A percentile compares a stretch with the other conserved stretches of the same genome.
Conservation (phyloP, 1,140 invertebrate genomes). For the Caerostris extrusa region DNA sequence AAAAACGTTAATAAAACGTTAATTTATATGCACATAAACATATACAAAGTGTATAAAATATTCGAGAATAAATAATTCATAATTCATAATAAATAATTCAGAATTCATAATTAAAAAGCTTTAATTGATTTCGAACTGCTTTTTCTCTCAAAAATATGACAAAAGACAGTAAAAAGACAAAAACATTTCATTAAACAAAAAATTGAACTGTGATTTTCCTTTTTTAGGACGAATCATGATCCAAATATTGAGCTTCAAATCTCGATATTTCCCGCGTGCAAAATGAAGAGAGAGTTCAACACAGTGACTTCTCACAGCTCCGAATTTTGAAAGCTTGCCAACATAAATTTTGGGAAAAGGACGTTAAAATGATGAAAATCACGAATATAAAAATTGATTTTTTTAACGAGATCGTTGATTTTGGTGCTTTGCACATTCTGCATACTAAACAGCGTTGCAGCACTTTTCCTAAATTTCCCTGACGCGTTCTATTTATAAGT, state of each 20-base stretch:
- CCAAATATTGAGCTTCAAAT: neutral
- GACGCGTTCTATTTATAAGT: neutral
- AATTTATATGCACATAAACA: too few species aligned
- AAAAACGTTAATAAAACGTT: too few species aligned
- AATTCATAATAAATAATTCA: too few species aligned
- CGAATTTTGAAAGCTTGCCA: conserved; percentile 10
- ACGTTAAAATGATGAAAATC: conserved; percentile 38
- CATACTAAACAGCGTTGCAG: neutral
- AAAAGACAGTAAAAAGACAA: too few species aligned
- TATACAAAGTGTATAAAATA: too few species aligned
- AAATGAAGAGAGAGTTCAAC: neutral
- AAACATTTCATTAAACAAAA: too few species aligned
- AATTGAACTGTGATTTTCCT: too few species aligned
- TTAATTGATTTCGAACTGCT: too few species aligned
- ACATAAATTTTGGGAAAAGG: neutral
- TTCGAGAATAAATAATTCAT: too few species aligned
- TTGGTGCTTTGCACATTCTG: neutral
- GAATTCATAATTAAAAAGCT: too few species aligned
- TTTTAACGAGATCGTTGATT: neutral
- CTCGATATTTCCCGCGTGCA: neutral
- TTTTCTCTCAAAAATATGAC: too few species aligned
- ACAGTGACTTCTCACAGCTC: neutral
- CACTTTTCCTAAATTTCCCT: conserved; percentile 8
- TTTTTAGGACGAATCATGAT: neutral
- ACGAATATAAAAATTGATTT: conserved; percentile 42